Evolutionary conservation across 37 sponge, comb jelly and placozoan genomes (phyloP).

Genomic region (Lycopodina hypogea): DNA sequence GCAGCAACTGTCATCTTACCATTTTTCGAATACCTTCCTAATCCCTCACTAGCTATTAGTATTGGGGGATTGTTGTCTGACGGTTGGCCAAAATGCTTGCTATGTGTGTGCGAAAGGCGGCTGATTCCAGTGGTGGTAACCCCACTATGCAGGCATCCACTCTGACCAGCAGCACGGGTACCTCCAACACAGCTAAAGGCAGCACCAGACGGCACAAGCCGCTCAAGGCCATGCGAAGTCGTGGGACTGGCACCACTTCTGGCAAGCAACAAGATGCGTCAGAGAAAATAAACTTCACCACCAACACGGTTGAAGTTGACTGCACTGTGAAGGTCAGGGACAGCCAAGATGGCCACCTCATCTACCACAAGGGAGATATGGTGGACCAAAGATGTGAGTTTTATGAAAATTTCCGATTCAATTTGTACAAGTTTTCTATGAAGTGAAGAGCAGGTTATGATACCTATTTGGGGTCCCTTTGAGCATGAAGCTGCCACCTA

Average conservation of each 20-base stretch:
- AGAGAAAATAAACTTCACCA: background rate
- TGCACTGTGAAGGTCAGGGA: conserved; percentile 62
- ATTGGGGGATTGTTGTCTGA: background rate
- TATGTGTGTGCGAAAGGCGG: conserved; percentile 76
- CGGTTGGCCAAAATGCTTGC: conserved; percentile 46
- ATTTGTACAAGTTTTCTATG: background rate
- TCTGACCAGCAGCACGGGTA: conserved; percentile 10
- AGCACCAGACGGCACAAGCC: conserved; percentile 17
- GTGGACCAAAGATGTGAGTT: conserved; percentile 75
- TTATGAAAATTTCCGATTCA: no score
- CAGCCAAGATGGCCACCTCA: conserved; percentile 88
- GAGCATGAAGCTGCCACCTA: no score
- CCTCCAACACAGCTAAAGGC: conserved; percentile 7
- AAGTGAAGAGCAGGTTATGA: background rate
- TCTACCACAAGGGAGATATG: conserved; percentile 78
- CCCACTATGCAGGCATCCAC: conserved; percentile 26
- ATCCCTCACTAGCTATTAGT: background rate
- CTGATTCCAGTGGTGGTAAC: conserved; percentile 31
- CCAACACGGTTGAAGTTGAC: conserved; percentile 11
- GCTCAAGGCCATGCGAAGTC: conserved; percentile 17
- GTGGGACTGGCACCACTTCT: background rate
- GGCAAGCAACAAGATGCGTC: conserved; percentile 7
- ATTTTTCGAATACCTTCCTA: background rate
- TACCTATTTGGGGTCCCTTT: background rate
- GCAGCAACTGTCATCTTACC: background rate